Evolutionary conservation across 2,113 vertebrate species (phyloP).

Genomic region (Scomber japonicus): DNA sequence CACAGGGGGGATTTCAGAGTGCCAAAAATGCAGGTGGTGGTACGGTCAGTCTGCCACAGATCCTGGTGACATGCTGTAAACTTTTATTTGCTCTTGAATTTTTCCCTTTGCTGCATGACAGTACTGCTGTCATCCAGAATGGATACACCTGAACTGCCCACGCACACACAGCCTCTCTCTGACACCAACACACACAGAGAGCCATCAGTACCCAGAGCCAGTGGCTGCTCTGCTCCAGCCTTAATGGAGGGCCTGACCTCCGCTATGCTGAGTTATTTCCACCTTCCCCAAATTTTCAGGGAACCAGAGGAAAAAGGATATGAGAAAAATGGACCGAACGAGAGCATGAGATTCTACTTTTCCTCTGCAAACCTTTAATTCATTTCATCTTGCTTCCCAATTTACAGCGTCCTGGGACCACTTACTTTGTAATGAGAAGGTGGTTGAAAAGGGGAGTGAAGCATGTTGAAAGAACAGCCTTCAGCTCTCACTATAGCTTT

Average conservation of each 20-base stretch:
- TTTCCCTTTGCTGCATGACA: slow-evolving; percentile 20
- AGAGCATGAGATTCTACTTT: slow-evolving; percentile 57
- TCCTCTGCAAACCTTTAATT: slow-evolving; percentile 65
- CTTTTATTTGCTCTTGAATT: slow-evolving; percentile 32
- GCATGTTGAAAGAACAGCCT: slow-evolving; percentile 46
- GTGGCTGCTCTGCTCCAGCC: slow-evolving; percentile 69
- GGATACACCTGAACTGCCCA: slow-evolving; percentile 46
- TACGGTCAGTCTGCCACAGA: slow-evolving; percentile 24
- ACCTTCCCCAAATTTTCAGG: slow-evolving; percentile 74
- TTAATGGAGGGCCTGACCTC: slow-evolving; percentile 84
- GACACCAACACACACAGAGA: slow-evolving; percentile 51
- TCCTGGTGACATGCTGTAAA: slow-evolving; percentile 28
- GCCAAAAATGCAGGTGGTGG: slow-evolving; percentile 41
- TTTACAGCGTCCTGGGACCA: slow-evolving; percentile 60
- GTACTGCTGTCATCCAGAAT: slow-evolving; percentile 43
- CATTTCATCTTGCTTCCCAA: slow-evolving; percentile 71
- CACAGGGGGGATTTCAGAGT: slow-evolving; percentile 7
- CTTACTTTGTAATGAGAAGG: slow-evolving; percentile 65
- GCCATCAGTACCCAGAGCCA: slow-evolving; percentile 73
- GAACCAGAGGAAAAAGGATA: slow-evolving; percentile 49
- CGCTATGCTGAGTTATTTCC: slow-evolving; percentile 77
- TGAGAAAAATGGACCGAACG: slow-evolving; percentile 52
- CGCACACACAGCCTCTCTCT: slow-evolving; percentile 16
- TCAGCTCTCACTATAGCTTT: slow-evolving; percentile 43
- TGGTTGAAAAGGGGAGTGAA: slow-evolving; percentile 34